Conservation (phyloP, 2,797 vertebrate genomes). For the Pteropus rufus region DNA sequence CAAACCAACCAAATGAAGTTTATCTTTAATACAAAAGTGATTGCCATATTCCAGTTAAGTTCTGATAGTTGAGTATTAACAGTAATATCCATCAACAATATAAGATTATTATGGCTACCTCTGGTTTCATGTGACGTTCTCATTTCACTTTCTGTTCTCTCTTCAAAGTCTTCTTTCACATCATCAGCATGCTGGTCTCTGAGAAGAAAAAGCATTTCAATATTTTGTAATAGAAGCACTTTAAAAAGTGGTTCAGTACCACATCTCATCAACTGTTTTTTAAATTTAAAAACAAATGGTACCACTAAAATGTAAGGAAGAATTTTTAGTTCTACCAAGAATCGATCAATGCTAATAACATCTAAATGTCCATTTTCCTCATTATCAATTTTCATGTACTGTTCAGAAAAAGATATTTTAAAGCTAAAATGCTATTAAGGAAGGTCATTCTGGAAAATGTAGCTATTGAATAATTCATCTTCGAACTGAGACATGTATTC, state of each 20-base stretch:
- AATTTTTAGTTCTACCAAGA: slow-evolving; percentile 20
- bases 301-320: neutral
- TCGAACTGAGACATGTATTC: neutral
- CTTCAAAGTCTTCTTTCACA: slow-evolving; percentile 78
- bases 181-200: slow-evolving; percentile 85
- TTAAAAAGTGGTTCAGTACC: neutral
- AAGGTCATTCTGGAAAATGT: neutral
- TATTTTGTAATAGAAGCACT: slow-evolving; percentile 70
- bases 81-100: neutral
- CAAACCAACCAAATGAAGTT: neutral
- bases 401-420: slow-evolving; percentile 22
- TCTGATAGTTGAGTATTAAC: neutral
- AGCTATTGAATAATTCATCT: neutral
- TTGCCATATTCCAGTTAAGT: neutral
- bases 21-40: neutral
- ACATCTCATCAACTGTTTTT: slow-evolving; percentile 1
- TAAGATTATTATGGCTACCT: slow-evolving; percentile 79
- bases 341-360: neutral
- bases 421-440: slow-evolving; percentile 13
- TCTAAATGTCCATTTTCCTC: neutral
- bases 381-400: neutral
- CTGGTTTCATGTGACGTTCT: slow-evolving; percentile 83
- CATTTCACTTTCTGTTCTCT: slow-evolving; percentile 82
- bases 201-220: slow-evolving; percentile 63
- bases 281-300: slow-evolving; percentile 27